Evolutionary conservation across 2,113 vertebrate genomes (phyloP), one percentile per base, ranked within the genome.

Genomic region (Tachuris rubrigastra): DNA sequence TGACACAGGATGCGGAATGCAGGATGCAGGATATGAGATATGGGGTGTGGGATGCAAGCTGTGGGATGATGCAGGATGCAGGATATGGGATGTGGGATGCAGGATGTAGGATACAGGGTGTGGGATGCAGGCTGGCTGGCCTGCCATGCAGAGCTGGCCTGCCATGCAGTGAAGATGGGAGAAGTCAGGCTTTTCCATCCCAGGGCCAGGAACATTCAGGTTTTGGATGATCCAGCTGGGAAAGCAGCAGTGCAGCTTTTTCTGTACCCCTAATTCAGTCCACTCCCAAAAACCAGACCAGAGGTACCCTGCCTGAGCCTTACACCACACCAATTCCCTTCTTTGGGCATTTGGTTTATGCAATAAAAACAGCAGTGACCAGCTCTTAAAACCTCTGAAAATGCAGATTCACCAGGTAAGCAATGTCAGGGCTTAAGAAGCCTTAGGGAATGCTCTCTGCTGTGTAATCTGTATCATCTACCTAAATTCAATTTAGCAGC

Each of bases 151-250:
- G 42, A 5, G 22, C 50, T 71, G 66, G 24, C n/a, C 37, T 42
- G 44, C 21, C 8, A 6, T 22, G 71, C 12, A 14, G 20, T 37
- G 89, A 88, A 63, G 67, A 63, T 23, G 39, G 37, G 24, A 80
- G 14, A 44, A 65, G 49, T n/a, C 31, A 55, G 33, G 33, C 25
- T 72, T 41, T 73, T 85, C 14, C 1, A 14, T 52, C 35, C 49
- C 16, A 35, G 14, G 28, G 30, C n/a, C 49, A 18, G 35, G 28
- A 92, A 19, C 13, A 21, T 7, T 27, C 7, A 10, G 0, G 0
- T 27, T 3, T 28, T 68, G 15, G 25, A 65, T 0, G 1, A 52
- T 37, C 15, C 47, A 39, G 3, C 0, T 53, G 50, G 37, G 31
- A 66, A 44, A 73, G 39, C 30, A 52, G 35, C 25, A 59, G 8